Base-by-base conservation (phyloP, 2,797 vertebrate species). In the Galagoides demidoff region DNA sequence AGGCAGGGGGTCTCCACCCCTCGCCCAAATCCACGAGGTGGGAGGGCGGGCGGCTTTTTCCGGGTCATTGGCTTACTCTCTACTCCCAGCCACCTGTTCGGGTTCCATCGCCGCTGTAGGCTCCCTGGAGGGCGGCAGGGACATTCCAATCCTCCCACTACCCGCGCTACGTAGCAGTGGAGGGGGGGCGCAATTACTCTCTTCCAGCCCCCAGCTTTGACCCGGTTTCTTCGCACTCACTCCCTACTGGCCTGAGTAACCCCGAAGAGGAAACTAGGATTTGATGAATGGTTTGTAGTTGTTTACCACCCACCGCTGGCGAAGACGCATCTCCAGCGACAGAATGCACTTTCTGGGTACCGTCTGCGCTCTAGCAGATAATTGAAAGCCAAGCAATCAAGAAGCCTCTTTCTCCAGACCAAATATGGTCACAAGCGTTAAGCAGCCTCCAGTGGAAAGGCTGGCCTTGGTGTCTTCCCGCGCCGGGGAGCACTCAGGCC, bases 341-440 rank as follows among this genome's bases (percentile, higher is more conserved):
- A 29, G 66, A 55, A n/a, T 52, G 84, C 93, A 81, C 94, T 92
- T 78, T 97, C 57, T 85, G 97, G 92, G 95, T 92, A 86, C 89
- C 17, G 77, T 94, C 94, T 74, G 73, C 77, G 34, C 95, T 55
- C 5, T 14, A 59, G 86, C 89, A 84, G 96, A 95, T 97, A 95
- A 92, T 25, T 82, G 55, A 81, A 70, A 92, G 85, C 82, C 89
- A 59, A 61, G 90, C 90, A 45, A 90, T 88, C 76, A 49, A 92
- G 92, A 89, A 78, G 96, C 95, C 97, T 96, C 84, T 93, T 19
- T 95, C 73, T 45, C 83, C 94, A 74, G 95, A 96, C 97, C 97
- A 97, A 97, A 98, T 98, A 98, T 97, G 97, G 97, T 97, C 96
- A 97, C 96, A 95, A 93, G 89, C 45, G 77, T 90, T 74, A 43